Percentiles rank a stretch among this genome's conserved stretches.
phyloP scores from a whole-genome alignment of 2,888 invertebrate genomes.

The Argyresthia albistria region DNA sequence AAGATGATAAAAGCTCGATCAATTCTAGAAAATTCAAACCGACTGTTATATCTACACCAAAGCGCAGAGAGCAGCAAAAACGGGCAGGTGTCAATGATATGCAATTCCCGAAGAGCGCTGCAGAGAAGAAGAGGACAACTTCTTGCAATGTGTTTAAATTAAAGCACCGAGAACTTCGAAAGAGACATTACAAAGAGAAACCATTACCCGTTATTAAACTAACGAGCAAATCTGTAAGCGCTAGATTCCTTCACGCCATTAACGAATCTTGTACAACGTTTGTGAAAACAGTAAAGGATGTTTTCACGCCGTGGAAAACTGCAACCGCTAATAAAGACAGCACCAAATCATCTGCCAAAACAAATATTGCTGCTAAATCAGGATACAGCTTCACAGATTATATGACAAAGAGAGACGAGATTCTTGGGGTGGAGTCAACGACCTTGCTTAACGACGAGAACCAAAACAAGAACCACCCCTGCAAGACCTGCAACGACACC shows the following conservation, averaged over 20 bases:
- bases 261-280: constrained; percentile 49
- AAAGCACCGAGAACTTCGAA: constrained; percentile 10
- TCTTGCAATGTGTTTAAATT: not conserved
- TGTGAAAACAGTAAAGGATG: constrained; percentile 41
- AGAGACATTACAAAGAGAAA: constrained; percentile 17
- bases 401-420: constrained; percentile 40
- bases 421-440: constrained; percentile 13
- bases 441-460: constrained; percentile 11
- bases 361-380: not conserved
- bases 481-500: constrained; percentile 49
- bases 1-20: constrained; percentile 3
- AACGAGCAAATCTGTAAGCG: constrained; percentile 22
- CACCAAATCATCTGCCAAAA: not conserved
- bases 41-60: constrained; percentile 38
- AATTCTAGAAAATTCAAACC: constrained; percentile 27
- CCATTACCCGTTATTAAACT: constrained; percentile 1
- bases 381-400: constrained; percentile 47
- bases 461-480: constrained; percentile 18
- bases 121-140: constrained; percentile 2
- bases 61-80: constrained; percentile 9
- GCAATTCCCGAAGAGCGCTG: not conserved
- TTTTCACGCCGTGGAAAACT: constrained; percentile 29
- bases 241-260: constrained; percentile 37
- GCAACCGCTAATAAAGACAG: not conserved
- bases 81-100: not conserved